These are phyloP conservation scores for Origma solitaria DNA, from an alignment of 2,113 vertebrate species.

Conservation along the genomic window DNA sequence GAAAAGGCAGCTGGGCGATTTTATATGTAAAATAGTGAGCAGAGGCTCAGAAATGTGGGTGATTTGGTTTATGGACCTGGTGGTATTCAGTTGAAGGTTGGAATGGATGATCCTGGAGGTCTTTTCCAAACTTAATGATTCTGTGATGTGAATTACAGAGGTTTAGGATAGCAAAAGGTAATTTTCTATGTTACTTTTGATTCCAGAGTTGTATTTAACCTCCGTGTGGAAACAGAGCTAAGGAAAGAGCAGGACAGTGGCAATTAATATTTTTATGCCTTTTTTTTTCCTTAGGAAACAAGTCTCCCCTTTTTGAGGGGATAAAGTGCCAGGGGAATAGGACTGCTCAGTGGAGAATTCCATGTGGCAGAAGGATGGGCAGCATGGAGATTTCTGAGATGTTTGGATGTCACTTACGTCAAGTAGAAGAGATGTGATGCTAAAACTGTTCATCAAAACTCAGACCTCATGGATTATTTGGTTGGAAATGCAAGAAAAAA, in stretches of 20 bases:
- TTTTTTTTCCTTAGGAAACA: neutral
- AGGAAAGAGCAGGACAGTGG: neutral
- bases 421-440: neutral
- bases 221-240: neutral
- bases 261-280: neutral
- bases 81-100: neutral
- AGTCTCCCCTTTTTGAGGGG: neutral
- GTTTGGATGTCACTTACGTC: neutral
- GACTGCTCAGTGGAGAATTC: neutral
- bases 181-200: neutral
- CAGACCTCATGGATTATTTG: neutral
- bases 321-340: neutral
- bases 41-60: neutral
- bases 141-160: neutral
- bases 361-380: neutral
- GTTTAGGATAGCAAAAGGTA: neutral
- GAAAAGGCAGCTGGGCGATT: neutral
- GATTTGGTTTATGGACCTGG: neutral
- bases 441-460: neutral
- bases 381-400: neutral
- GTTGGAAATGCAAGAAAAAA: neutral
- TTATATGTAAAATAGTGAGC: neutral
- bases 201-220: neutral
- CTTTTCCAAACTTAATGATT: neutral
- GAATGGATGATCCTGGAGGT: neutral